Evolutionary conservation across 2,888 invertebrate species (phyloP), one percentile per base, ranked within the genome.

Genomic region (Hedya salicella): DNA sequence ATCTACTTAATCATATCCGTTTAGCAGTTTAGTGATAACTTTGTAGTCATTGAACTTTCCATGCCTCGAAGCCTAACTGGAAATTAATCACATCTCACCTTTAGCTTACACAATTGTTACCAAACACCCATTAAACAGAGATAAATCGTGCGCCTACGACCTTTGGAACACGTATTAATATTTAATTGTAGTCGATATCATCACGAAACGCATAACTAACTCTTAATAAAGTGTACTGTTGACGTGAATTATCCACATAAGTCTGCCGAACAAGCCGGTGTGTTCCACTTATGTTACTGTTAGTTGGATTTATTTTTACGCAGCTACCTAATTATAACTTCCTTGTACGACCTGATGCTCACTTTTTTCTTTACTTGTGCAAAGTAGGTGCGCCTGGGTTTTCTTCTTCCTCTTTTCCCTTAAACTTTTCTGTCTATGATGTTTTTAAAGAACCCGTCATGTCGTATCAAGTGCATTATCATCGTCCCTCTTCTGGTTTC

Each of bases 181-280:
- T 90, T 91, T 91, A 90, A 91, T 91, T 91, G 89, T 90, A 85
- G 86, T 84, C 85, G 90, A 92, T 91, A 91, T 89, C 85, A 91
- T 89, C 89, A 85, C 82, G 80, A 75, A 72, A 73, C 74, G 80
- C 85, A 87, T 91, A 88, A 89, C 85, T 89, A 89, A 90, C 89
- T 86, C 87, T 88, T 91, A 89, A 91, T 91, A 90, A 89, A 89
- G 80, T 87, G 87, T 88, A 89, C 89, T 89, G 91, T 88, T 89
- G 91, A 90, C 90, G 86, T 89, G 91, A 88, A 89, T 89, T 91
- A 90, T 89, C 82, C 85, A 82, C 86, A 46, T 57, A 87, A 88
- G 81, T 84, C 82, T 81, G 82, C 73, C 71, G 81, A 84, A 83
- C 82, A 80, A 84, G 84, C 70, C 75, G 70, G 71, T 69, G 70